Conservation (phyloP, 1,140 invertebrate genomes). For the Drosophila tristis region DNA sequence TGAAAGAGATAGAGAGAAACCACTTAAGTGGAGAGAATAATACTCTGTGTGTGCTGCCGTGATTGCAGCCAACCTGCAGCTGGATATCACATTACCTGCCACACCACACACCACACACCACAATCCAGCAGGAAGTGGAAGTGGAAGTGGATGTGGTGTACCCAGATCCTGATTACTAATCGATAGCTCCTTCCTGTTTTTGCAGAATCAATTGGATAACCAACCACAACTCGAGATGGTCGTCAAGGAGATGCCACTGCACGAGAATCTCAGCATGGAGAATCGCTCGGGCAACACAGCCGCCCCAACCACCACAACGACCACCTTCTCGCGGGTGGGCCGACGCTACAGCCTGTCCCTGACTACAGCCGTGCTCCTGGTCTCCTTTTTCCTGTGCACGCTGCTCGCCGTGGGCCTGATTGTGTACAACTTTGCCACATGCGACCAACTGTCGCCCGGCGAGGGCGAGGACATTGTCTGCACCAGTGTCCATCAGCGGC, state of each 20-base stretch:
- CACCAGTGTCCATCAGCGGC: conserved; percentile 84
- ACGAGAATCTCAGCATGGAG: conserved; percentile 74
- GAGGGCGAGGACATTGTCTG: conserved; percentile 64
- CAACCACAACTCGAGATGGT: conserved; percentile 40
- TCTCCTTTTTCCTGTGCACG: conserved; percentile 73
- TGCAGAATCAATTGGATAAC: background rate
- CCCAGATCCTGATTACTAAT: conserved; percentile 26
- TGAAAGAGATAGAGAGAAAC: conserved; percentile 49
- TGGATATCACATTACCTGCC: conserved; percentile 57
- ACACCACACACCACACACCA: conserved; percentile 8
- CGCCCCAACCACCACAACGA: conserved; percentile 35
- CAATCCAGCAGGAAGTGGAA: conserved; percentile 39
- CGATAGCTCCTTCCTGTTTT: conserved; percentile 24
- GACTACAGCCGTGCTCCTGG: conserved; percentile 68
- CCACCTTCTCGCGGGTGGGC: conserved; percentile 56
- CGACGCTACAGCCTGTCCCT: conserved; percentile 56
- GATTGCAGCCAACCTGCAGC: conserved; percentile 68
- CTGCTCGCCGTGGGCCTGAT: conserved; percentile 86
- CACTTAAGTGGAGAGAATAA: conserved; percentile 58
- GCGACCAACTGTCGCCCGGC: conserved; percentile 84
- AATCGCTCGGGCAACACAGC: conserved; percentile 32
- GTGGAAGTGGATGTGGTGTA: conserved; percentile 51
- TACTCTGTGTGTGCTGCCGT: conserved; percentile 3
- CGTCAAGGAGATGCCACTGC: conserved; percentile 70
- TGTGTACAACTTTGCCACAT: conserved; percentile 89